Base-by-base conservation (phyloP, 2,888 invertebrate species). In the Leucoptera coffeella region DNA sequence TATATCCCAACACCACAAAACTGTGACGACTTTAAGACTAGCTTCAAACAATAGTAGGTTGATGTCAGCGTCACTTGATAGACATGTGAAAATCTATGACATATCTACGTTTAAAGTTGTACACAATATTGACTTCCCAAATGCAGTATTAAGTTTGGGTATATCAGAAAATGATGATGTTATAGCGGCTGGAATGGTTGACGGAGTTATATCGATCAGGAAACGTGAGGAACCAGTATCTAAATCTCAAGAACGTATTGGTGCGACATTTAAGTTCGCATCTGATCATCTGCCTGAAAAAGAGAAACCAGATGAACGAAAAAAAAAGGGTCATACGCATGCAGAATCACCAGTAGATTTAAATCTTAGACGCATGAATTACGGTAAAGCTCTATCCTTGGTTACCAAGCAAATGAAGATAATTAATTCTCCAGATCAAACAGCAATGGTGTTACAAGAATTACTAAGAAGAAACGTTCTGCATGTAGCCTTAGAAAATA, bases 1-100 rank as follows among this genome's bases (percentile, higher is more conserved):
- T 41, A 77, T 97, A 35, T 85, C 85, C 2, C 86, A 91, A 40
- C 97, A 99, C 58, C 93, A 95, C 55, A 97, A 97, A 72, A 92
- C 95, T 0, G 82, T 97, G 2, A 97, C 94, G 0, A 85, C 87
- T 35, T 52, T 97, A 25, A 73, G 80, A 35, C 74, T 95, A 32
- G 88, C 88, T 13, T 85, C 84, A 22, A 80, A 87, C 44, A 85
- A 86, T 13, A 84, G 80, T 35, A 77, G 90, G 42, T 71, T 97
- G 12, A 55, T 96, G 39, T 93, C 95, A 0, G 91, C 86, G 2
- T 90, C 93, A 3, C 69, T 97, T 29, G 97, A 99, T 54, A 80
- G 90, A 34, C 92, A 93, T 61, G 85, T 95, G 0, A 95, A 94
- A 62, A 78, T 96, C 35, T 93, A 91, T 55, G 94, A 95, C 49